These are phyloP conservation scores for Varecia variegata DNA, from an alignment of 2,797 vertebrate genomes.

Conservation along the genomic window DNA sequence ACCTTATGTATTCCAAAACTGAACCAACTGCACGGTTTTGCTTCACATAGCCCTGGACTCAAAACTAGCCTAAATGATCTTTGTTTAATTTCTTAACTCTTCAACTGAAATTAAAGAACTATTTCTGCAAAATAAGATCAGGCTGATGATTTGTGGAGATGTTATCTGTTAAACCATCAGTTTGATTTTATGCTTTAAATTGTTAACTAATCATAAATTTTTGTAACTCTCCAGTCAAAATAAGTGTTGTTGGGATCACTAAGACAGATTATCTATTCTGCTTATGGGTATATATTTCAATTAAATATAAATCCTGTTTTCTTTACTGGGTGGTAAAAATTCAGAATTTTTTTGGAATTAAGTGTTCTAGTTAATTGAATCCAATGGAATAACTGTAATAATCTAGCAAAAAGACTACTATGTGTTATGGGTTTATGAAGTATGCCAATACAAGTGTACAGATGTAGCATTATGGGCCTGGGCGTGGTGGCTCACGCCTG, in stretches of 20 bases:
- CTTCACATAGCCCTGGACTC: no score
- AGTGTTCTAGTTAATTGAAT: not conserved
- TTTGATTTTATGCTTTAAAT: conserved; percentile 35
- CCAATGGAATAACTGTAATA: not conserved
- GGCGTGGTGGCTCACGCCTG: no score
- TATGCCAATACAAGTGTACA: not conserved
- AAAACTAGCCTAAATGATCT: not conserved
- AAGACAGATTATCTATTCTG: not conserved
- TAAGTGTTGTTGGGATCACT: not conserved
- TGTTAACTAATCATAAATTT: not conserved
- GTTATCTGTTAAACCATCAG: conserved; percentile 20
- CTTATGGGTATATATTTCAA: not conserved
- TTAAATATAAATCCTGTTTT: conserved; percentile 18
- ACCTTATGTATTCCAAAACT: not conserved
- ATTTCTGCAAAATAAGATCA: not conserved
- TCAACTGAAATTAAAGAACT: not conserved
- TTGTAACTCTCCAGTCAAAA: not conserved
- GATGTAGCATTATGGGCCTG: not conserved
- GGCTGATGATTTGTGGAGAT: not conserved
- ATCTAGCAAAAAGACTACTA: not conserved
- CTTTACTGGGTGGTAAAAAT: conserved; percentile 8
- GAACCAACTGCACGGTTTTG: no score
- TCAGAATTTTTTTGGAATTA: conserved; percentile 19
- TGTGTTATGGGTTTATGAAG: not conserved
- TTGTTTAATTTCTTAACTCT: conserved; percentile 27